Conservation (phyloP, 2,888 invertebrate genomes). For the Carterocephalus palaemon region DNA sequence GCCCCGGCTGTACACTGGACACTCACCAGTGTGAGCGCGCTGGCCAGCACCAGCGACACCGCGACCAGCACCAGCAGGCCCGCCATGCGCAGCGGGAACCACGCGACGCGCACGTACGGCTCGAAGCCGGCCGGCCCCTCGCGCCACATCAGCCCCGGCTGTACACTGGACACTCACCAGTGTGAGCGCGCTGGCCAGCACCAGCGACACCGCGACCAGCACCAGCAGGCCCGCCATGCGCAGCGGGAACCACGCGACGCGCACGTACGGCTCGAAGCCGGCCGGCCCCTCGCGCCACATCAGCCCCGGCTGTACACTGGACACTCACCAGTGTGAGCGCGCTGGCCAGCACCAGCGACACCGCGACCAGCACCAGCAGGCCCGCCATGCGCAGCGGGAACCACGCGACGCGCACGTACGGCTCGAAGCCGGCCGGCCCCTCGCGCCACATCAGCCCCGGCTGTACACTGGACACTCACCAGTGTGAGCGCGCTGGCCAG, state of each 20-base stretch:
- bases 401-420: conserved; percentile 91
- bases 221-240: conserved; percentile 82
- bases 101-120: conserved; percentile 91
- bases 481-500: conserved; percentile 90
- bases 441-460: conserved; percentile 41
- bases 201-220: conserved; percentile 90
- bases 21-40: conserved; percentile 86
- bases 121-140: conserved; percentile 91
- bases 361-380: conserved; percentile 87
- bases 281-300: conserved; percentile 80
- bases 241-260: conserved; percentile 89
- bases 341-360: conserved; percentile 91
- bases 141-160: not conserved
- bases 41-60: conserved; percentile 89
- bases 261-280: conserved; percentile 93
- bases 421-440: conserved; percentile 91
- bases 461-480: conserved; percentile 48
- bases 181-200: conserved; percentile 89
- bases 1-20: conserved; percentile 20
- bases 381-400: conserved; percentile 84
- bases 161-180: conserved; percentile 73
- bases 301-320: conserved; percentile 16
- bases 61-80: conserved; percentile 87
- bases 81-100: conserved; percentile 85
- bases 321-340: conserved; percentile 85